phyloP scores from a whole-genome alignment of 1,140 invertebrate genomes.

The Drosophila guanche region DNA sequence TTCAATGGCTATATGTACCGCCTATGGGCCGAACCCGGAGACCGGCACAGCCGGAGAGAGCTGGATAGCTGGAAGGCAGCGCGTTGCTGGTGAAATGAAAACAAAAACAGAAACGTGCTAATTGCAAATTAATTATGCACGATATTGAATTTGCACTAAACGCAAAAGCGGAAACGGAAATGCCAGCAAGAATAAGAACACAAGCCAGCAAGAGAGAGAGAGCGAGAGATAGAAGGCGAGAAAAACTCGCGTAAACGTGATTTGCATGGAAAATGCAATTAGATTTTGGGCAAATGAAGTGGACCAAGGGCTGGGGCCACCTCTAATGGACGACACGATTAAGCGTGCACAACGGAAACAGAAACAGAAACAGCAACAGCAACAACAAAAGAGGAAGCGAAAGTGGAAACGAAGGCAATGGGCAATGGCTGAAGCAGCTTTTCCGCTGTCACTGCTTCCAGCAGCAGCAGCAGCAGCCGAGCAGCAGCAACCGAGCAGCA shows the following conservation, averaged over 20 bases:
- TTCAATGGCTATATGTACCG: slow-evolving; percentile 24
- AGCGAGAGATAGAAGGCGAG: not conserved
- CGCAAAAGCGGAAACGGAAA: slow-evolving; percentile 47
- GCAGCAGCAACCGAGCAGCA: slow-evolving; percentile 26
- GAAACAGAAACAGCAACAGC: not conserved
- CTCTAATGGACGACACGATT: slow-evolving; percentile 79
- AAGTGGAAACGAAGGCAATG: not conserved
- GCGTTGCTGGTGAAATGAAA: slow-evolving; percentile 60
- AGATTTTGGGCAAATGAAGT: slow-evolving; percentile 52
- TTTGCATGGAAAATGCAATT: slow-evolving; percentile 72
- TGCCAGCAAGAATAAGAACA: not conserved
- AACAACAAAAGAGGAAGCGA: no score
- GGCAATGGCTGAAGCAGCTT: slow-evolving; percentile 9
- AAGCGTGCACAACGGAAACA: slow-evolving; percentile 58
- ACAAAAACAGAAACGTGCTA: slow-evolving; percentile 83
- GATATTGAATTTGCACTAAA: slow-evolving; percentile 83
- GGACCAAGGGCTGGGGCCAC: slow-evolving; percentile 35
- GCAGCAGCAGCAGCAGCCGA: not conserved
- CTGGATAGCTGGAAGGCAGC: slow-evolving; percentile 2
- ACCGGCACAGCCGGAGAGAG: slow-evolving; percentile 7
- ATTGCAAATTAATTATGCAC: slow-evolving; percentile 84
- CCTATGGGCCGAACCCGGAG: no score
- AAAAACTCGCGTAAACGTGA: slow-evolving; percentile 54
- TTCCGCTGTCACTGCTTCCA: not conserved
- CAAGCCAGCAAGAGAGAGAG: slow-evolving; percentile 1